Conservation (phyloP, 2,113 vertebrate genomes). For the Crotophaga sulcirostris region DNA sequence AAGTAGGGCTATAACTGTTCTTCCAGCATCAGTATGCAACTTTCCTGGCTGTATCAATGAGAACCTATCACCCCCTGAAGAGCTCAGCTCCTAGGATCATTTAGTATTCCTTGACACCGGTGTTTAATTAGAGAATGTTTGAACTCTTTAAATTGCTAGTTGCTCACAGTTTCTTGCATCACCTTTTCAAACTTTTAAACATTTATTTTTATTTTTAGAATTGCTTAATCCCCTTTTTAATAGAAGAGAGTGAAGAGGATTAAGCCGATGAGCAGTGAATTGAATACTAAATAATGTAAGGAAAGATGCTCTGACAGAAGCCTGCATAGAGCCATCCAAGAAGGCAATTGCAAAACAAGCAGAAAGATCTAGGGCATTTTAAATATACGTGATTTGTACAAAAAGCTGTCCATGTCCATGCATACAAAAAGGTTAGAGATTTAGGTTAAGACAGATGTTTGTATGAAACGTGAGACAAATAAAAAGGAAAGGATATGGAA, state of each 20-base stretch:
- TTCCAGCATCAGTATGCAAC: neutral
- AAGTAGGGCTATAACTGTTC: neutral
- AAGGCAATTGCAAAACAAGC: neutral
- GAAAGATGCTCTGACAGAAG: conserved; percentile 28
- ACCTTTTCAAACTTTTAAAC: conserved; percentile 62
- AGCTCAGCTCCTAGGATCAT: neutral
- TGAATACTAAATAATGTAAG: conserved; percentile 68
- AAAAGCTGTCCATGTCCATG: neutral
- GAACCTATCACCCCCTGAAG: neutral
- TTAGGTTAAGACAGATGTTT: neutral
- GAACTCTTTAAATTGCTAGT: conserved; percentile 34
- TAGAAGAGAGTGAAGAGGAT: conserved; percentile 70
- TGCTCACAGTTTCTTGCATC: conserved; percentile 30
- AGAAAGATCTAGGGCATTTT: neutral
- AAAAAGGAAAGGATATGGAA: neutral
- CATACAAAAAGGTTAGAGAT: neutral
- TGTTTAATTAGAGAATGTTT: conserved; percentile 50
- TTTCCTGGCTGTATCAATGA: neutral
- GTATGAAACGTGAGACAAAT: neutral
- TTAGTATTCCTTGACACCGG: conserved; percentile 4
- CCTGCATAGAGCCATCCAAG: neutral
- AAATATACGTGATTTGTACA: neutral
- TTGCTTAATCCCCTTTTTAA: conserved; percentile 72
- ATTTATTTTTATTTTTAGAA: conserved; percentile 71
- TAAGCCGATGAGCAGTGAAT: conserved; percentile 57